phyloP scores from a whole-genome alignment of 2,888 invertebrate genomes.

The Autographa gamma region DNA sequence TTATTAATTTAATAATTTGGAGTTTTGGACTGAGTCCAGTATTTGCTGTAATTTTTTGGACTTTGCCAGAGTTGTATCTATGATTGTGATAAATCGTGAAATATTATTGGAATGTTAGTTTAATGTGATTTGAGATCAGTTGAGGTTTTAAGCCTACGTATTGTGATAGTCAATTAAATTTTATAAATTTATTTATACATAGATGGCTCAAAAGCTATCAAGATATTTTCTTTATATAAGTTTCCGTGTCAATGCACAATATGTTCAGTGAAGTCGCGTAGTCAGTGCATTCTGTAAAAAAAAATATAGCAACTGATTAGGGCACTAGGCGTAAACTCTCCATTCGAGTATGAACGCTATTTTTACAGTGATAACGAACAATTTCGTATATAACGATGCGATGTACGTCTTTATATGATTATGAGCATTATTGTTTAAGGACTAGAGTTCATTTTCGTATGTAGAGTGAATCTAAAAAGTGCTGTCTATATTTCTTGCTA shows the following conservation, averaged over 20 bases:
- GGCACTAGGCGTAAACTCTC: not conserved
- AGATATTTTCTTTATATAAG: constrained; percentile 45
- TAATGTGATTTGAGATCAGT: constrained; percentile 58
- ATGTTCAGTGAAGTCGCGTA: constrained; percentile 33
- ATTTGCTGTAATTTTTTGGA: constrained; percentile 17
- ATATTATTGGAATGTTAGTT: constrained; percentile 43
- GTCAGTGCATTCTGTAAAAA: constrained; percentile 11
- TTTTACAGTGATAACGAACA: not conserved
- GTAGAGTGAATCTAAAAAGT: not conserved
- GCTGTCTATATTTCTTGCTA: not conserved
- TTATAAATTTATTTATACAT: constrained; percentile 53
- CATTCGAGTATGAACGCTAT: not conserved
- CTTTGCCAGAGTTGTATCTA: constrained; percentile 38
- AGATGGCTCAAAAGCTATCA: constrained; percentile 53
- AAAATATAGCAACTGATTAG: constrained; percentile 15
- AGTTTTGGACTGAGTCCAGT: constrained; percentile 20
- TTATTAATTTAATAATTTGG: constrained; percentile 8
- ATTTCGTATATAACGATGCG: not conserved
- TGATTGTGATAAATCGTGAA: constrained; percentile 55
- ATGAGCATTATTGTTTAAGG: not conserved
- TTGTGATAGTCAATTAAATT: constrained; percentile 68
- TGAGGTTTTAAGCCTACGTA: constrained; percentile 65
- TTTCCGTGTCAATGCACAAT: constrained; percentile 25
- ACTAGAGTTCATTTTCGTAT: not conserved
- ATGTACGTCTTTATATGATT: not conserved